These are phyloP conservation scores for Hydrozoanthus tunicans DNA, from an alignment of 64 coral and sea anemone species.

Conservation along the genomic window DNA sequence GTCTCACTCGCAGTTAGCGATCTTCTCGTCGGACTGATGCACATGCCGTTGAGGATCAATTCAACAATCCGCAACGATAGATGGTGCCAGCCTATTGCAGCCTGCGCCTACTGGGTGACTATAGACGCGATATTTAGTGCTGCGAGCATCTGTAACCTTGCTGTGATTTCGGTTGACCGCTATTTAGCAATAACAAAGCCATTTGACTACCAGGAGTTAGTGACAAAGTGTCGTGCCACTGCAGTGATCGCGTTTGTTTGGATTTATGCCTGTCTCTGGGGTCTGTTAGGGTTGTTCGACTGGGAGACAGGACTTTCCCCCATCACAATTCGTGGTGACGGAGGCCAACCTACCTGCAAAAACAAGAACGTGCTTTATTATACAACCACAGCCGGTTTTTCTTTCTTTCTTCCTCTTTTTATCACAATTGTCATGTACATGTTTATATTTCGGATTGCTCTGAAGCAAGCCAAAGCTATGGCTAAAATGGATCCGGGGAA, in stretches of 20 bases:
- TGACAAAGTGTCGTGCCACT: slow-evolving; percentile 25
- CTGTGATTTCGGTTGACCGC: slow-evolving; percentile 54
- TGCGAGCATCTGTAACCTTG: slow-evolving; percentile 45
- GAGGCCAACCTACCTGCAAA: background rate
- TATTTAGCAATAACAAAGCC: slow-evolving; percentile 50
- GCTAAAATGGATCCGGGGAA: slow-evolving; percentile 34
- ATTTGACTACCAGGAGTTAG: slow-evolving; percentile 11
- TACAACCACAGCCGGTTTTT: slow-evolving; percentile 44
- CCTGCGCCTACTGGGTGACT: slow-evolving; percentile 27
- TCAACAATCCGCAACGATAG: slow-evolving; percentile 9
- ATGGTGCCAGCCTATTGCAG: slow-evolving; percentile 27
- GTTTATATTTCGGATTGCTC: slow-evolving; percentile 53
- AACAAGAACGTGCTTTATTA: slow-evolving; percentile 29
- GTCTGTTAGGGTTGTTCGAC: slow-evolving; percentile 33
- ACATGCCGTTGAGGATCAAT: slow-evolving; percentile 34
- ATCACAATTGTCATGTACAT: slow-evolving; percentile 51
- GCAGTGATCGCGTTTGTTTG: slow-evolving; percentile 46
- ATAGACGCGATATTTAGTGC: slow-evolving; percentile 43
- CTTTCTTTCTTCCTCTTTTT: slow-evolving; percentile 43
- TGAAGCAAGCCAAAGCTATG: slow-evolving; percentile 47
- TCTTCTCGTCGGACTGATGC: slow-evolving; percentile 42
- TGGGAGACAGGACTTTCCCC: slow-evolving; percentile 26
- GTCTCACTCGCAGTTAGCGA: slow-evolving; percentile 46
- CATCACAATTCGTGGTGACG: background rate
- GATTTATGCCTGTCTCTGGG: slow-evolving; percentile 48